These are phyloP conservation scores for Aspiorhynchus laticeps DNA, from an alignment of 2,113 vertebrate genomes.

Conservation along the genomic window DNA sequence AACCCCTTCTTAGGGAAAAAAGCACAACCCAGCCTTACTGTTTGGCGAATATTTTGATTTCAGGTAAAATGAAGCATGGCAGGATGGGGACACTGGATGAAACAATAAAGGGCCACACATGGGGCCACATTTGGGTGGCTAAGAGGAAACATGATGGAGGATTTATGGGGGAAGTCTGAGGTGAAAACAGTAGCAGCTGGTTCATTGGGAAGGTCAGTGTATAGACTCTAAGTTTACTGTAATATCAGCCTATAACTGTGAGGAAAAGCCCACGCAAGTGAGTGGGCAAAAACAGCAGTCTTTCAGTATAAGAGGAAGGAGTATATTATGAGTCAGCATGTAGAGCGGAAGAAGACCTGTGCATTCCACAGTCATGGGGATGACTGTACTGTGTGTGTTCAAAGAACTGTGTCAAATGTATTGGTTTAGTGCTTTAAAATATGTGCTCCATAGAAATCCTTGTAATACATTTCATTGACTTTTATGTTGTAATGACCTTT, in stretches of 20 bases:
- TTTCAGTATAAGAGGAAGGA: constrained; percentile 24
- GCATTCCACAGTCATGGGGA: background rate
- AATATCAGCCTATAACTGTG: constrained; percentile 15
- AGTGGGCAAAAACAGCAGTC: constrained; percentile 20
- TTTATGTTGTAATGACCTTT: background rate
- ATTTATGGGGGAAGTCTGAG: constrained; percentile 56
- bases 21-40: constrained; percentile 3
- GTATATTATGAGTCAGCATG: constrained; percentile 21
- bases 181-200: constrained; percentile 48
- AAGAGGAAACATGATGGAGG: constrained; percentile 49
- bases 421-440: background rate
- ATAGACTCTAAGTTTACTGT: constrained; percentile 36
- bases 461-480: background rate
- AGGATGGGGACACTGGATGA: constrained; percentile 52
- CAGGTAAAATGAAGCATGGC: constrained; percentile 24
- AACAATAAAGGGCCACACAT: constrained; percentile 56
- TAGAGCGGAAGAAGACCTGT: background rate
- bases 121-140: constrained; percentile 48
- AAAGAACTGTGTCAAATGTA: background rate
- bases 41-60: constrained; percentile 53
- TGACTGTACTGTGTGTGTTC: background rate
- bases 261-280: constrained; percentile 1
- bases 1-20: background rate
- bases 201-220: constrained; percentile 43
- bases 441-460: background rate